Base-by-base conservation (phyloP, 1,140 invertebrate genomes). In the Heliconius melpomene region DNA sequence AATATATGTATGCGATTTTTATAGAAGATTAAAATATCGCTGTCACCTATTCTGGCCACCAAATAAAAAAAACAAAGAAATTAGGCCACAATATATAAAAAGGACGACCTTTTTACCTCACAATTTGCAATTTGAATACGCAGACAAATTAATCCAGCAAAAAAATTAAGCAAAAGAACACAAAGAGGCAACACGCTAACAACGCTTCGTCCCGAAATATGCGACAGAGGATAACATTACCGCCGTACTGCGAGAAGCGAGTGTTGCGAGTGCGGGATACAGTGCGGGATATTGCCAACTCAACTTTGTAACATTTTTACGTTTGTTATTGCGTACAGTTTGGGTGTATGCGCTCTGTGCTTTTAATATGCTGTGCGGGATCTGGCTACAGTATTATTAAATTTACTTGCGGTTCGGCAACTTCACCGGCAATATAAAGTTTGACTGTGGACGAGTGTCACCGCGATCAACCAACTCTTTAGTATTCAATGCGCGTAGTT, bases 61-160 rank as follows among this genome's bases (percentile, higher is more conserved):
- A 74, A 50, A 57, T 54, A 57, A 78, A 66, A 57, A 75, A 66
- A 57, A 74, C 52, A 77, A 74, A 77, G 79, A 60, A 81, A 52
- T 23, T 74, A 57, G 72, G 57, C 66, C 74, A 84, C 88, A 85
- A 86, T 84, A 83, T 85, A 83, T 86, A 88, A 91, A 91, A 92
- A 91, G 66, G 89, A 89, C 91, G 88, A 90, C 86, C 87, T 89
- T 90, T 93, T 92, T 90, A 93, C 92, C 87, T 89, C 88, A 87
- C 88, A 92, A 94, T 94, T 92, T 93, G 91, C 89, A 92, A 91
- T 94, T 94, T 92, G 91, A 93, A 93, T 94, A 91, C 92, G 88
- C 91, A 92, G 91, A 93, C 91, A 94, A 92, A 94, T 93, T 93
- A 92, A 94, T 93, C 91, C 91, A 82, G 84, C 86, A 90, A 92